Evolutionary conservation across 2,888 invertebrate species (phyloP).

Genomic region (Tachina fera): DNA sequence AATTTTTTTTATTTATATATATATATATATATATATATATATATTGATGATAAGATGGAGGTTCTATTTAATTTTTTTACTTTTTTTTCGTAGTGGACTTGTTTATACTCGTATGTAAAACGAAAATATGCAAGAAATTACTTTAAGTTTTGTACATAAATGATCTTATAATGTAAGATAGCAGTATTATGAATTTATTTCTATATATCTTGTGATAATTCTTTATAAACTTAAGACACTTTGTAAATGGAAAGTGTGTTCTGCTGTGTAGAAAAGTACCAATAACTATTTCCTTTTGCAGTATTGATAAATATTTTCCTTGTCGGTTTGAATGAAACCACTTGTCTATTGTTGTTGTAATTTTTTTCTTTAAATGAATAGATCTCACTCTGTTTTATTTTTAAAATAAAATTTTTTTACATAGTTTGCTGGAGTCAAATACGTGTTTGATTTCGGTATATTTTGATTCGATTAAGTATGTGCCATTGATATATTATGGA

Average conservation of each 20-base stretch:
- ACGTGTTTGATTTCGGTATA: slow-evolving; percentile 44
- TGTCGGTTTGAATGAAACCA: slow-evolving; percentile 31
- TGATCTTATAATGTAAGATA: slow-evolving; percentile 69
- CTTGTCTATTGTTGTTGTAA: slow-evolving; percentile 16
- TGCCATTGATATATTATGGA: slow-evolving; percentile 12
- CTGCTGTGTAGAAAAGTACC: not conserved
- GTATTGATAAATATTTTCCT: not conserved
- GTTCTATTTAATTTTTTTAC: slow-evolving; percentile 35
- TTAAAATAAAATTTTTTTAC: slow-evolving; percentile 30
- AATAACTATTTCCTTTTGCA: not conserved
- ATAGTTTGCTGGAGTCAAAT: slow-evolving; percentile 25
- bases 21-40: no score
- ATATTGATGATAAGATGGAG: slow-evolving; percentile 41
- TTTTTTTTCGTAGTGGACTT: slow-evolving; percentile 11
- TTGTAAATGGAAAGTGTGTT: slow-evolving; percentile 19
- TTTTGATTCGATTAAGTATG: slow-evolving; percentile 53
- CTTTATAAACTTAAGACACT: slow-evolving; percentile 25
- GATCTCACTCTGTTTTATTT: slow-evolving; percentile 58
- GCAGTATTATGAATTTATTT: slow-evolving; percentile 36
- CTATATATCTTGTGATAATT: slow-evolving; percentile 7
- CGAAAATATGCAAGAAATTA: slow-evolving; percentile 37
- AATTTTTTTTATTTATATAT: slow-evolving; percentile 54
- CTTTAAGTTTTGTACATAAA: slow-evolving; percentile 73
- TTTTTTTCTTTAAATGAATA: slow-evolving; percentile 25
- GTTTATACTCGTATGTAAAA: slow-evolving; percentile 47